Base-by-base conservation (phyloP, 2,888 invertebrate genomes). In the Drepanosiphum platanoidis region DNA sequence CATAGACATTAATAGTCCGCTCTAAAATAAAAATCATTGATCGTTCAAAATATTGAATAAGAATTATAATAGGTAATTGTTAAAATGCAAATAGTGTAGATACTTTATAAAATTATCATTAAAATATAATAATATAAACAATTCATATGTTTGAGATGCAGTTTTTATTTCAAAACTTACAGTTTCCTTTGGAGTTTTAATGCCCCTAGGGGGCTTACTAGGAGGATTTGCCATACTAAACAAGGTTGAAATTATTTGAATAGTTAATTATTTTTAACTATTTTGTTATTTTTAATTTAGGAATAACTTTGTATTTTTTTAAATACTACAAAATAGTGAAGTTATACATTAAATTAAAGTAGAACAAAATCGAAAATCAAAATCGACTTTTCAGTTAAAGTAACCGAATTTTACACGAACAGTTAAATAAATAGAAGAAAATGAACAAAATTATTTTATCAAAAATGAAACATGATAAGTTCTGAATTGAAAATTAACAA, bases 1-100 rank as follows among this genome's bases (percentile, higher is more conserved):
- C 74, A 99, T 97, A 86, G 97, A 96, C 94, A 98, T 98, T 88
- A 99, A 91, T 86, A 96, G 92, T 86, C 96, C 95, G 89, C 95
- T 95, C 95, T 95, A 90, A 34, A 88, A 87, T 87, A 66, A 36
- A 58, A 74, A 34, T 61, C 8, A 39, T 18, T 52, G 22, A 58
- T 58, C 8, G 46, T n/a, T 58, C 15, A 58, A 58, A 58, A n/a
- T 42, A 42, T 58, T 1, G 3, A 58, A 58, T 58, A 22, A 22
- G 15, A 22, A 18, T 58, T 61, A 61, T 61, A 61, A 61, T 13
- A 46, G 11, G 27, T 22, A n/a, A 61, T 61, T n/a, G 8, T 61
- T 27, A 1, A n/a, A 61, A 8, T 8, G 61, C 22, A 13, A 58
- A 22, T 58, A 58, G 22, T 22, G 18, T 58, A 3, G 7, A 58